These are phyloP conservation scores for Protobothrops mucrosquamatus DNA, from an alignment of 2,113 vertebrate species.

Conservation along the genomic window DNA sequence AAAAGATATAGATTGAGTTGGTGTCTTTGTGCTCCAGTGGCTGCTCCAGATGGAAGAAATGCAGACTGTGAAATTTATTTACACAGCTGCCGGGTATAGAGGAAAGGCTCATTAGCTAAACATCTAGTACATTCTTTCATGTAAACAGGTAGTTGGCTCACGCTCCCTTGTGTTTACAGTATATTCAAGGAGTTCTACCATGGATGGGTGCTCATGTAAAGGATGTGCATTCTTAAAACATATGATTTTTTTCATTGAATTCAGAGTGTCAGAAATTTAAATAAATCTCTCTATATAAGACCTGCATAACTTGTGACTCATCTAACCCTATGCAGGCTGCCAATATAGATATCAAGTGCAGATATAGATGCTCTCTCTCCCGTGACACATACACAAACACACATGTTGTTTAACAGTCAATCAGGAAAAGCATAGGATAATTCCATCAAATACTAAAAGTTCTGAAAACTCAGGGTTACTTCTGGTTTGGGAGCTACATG, in stretches of 20 bases:
- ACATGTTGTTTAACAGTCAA: not conserved
- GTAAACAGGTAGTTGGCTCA: conserved; percentile 16
- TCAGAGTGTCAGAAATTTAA: not conserved
- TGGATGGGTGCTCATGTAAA: not conserved
- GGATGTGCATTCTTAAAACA: not conserved
- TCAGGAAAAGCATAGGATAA: not conserved
- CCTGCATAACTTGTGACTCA: not conserved
- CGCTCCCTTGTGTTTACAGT: not conserved
- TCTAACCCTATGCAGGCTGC: not conserved
- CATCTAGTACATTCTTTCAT: conserved; percentile 2
- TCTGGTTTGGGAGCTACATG: not conserved
- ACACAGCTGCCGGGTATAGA: not conserved
- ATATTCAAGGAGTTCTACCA: not conserved
- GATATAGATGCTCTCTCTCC: not conserved
- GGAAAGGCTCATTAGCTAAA: conserved; percentile 22
- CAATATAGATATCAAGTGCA: not conserved
- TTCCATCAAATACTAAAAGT: not conserved
- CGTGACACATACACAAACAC: not conserved
- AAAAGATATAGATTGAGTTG: conserved; percentile 30
- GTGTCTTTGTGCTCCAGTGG: not conserved
- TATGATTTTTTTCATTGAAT: not conserved
- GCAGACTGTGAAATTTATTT: not conserved
- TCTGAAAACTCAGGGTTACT: not conserved
- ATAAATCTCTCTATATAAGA: not conserved
- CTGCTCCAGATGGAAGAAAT: not conserved